Evolutionary conservation across 2,888 invertebrate species (phyloP), one percentile per base, ranked within the genome.

Genomic region (Eupithecia subfuscata): DNA sequence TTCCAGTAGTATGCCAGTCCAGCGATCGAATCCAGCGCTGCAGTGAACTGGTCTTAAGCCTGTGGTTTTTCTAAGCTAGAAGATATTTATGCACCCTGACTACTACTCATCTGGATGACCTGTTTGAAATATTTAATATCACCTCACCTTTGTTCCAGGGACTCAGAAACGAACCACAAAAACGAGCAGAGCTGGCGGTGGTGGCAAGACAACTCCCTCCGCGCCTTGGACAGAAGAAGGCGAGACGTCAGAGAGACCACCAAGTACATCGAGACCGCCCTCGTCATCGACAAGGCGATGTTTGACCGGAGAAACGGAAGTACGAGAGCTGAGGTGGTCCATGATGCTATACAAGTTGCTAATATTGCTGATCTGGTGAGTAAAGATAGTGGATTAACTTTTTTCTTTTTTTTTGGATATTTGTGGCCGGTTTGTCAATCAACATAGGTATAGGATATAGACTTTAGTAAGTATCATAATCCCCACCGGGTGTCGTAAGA

Each of bases 311-410:
- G 98, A 77, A 98, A 98, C 91, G 98, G 98, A 79, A 98, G 98
- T 92, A 97, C 97, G 72, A 95, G 98, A 80, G 96, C 97, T 22
- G 97, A 98, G 89, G 98, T 98, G 82, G 97, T 99, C 84, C 98
- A 98, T 90, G 99, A 99, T 91, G 98, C 98, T 81, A 97, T 99
- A 90, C 98, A 99, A 96, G 98, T 99, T 83, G 98, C 99, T 83
- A 99, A 99, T 94, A 98, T 99, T 89, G 98, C 99, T 78, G 99
- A 99, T 95, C 95, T 99, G 96, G 98, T 98, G 88, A 96, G 97
- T 95, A 5, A 60, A 52, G 11, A 12, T 4, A 48, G 11, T 40
- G 18, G 7, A n/a, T 12, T 56, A 8, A 56, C 3, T 56, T 6
- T 40, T 9, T 11, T 56, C 1, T 14, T 60, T 60, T 1, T 60